phyloP scores from a whole-genome alignment of 2,113 vertebrate genomes.

The Catharus bicknelli region DNA sequence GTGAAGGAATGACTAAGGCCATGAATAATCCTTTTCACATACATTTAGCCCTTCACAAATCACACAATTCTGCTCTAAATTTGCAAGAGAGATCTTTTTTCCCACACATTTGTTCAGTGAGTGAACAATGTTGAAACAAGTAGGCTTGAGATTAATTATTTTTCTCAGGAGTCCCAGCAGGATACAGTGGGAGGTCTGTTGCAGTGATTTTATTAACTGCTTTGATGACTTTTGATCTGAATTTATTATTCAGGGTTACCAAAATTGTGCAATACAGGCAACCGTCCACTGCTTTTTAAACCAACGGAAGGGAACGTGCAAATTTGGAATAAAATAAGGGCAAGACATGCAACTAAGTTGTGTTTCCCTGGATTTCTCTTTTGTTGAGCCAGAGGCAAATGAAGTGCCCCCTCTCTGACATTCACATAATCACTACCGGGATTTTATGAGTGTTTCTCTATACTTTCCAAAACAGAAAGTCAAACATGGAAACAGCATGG shows the following conservation, averaged over 20 bases:
- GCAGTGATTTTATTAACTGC: constrained; percentile 13
- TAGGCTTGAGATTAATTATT: constrained; percentile 51
- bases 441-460: background rate
- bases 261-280: rapidly evolving
- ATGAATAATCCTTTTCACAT: background rate
- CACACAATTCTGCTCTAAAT: background rate
- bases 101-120: background rate
- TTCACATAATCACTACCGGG: background rate
- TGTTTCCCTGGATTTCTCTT: background rate
- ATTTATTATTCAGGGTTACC: background rate
- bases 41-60: background rate
- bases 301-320: background rate
- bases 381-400: background rate
- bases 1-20: background rate
- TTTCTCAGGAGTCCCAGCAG: constrained; percentile 31
- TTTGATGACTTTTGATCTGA: constrained; percentile 3
- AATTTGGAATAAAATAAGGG: background rate
- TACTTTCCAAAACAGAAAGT: background rate
- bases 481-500: background rate
- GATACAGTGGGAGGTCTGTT: constrained; percentile 31
- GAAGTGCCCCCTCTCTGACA: background rate
- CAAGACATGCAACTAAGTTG: background rate
- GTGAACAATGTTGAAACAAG: constrained; percentile 32
- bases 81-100: background rate
- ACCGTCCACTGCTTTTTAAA: background rate